A percentile compares a stretch with the other conserved stretches of the same genome.
Evolutionary conservation across 2,888 invertebrate species (phyloP).

Genomic region (Lasioglossum pauxillum): DNA sequence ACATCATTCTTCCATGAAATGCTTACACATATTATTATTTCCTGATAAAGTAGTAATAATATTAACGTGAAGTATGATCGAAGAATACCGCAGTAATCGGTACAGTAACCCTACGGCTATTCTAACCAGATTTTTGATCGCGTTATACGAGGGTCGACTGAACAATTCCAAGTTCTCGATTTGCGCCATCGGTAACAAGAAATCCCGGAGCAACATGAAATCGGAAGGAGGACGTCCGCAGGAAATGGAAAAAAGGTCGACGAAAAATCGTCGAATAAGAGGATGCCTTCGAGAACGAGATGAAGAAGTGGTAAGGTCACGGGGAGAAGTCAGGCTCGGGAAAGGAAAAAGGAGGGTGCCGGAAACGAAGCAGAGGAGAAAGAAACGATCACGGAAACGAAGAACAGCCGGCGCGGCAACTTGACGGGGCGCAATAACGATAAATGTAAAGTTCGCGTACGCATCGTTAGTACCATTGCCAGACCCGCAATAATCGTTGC

Average conservation of each 20-base stretch:
- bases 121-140: neutral
- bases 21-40: too few relatives aligned
- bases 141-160: neutral
- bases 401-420: conserved; percentile 41
- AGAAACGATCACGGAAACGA: conserved; percentile 33
- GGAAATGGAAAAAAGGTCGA: neutral
- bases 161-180: neutral
- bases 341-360: conserved; percentile 9
- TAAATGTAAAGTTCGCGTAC: conserved; percentile 79
- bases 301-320: conserved; percentile 1
- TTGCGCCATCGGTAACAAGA: neutral
- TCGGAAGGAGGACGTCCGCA: neutral
- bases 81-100: too few relatives aligned
- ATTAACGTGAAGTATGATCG: too few relatives aligned
- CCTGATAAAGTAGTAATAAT: too few relatives aligned
- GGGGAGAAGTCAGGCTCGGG: neutral
- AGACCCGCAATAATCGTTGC: conserved; percentile 73
- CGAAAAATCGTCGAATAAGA: conserved; percentile 6
- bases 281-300: neutral
- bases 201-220: neutral
- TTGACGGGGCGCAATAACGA: conserved; percentile 75
- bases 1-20: too few relatives aligned
- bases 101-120: neutral
- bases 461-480: conserved; percentile 79
- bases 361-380: conserved; percentile 15